Evolutionary conservation across 92 coral and sea anemone species (phyloP), one percentile per base, ranked within the genome.

Genomic region (Hydrozoanthus gracilis): DNA sequence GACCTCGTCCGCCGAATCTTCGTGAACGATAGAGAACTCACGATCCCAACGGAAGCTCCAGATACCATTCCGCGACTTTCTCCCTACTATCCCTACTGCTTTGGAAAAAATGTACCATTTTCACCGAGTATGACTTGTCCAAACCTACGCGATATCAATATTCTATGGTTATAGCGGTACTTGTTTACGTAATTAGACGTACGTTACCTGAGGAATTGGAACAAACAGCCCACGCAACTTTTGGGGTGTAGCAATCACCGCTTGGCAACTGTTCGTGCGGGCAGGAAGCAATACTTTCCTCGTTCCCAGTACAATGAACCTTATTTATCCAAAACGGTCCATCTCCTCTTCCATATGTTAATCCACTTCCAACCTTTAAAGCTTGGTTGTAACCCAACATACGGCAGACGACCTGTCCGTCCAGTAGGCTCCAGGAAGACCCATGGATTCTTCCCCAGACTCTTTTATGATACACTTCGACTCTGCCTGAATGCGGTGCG

Each of bases 401-500:
- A 13, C 78, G 78, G 9, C 78, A 73, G 9, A 73, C 49, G 61
- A 73, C 78, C 17, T 48, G 78, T 51, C 78, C 78, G 9, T 73
- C 60, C 9, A 7, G 78, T 13, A 49, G 10, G 44, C 50, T 44
- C 78, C 78, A 73, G 60, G 48, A 8, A 50, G 10, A 73, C 17
- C 78, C 78, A 73, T 58, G 50, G 4, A 48, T 58, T 73, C 78
- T n/a, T 5, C 78, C 78, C 78, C 78, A 45, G n/a, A 15, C 78
- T 20, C 78, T 58, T 48, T 50, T 46, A 51, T 71, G 46, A 51
- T 45, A 12, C 8, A 71, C 15, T n/a, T 71, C 76, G 9, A 71
- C 54, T 44, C 51, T 50, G 16, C 76, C 76, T 12, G 8, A 15
- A 46, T 50, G 16, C 2, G 14, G n/a, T 20, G 17, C 14, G 6